phyloP scores from a whole-genome alignment of 1,140 invertebrate species.

The Meloidogyne chitwoodi region DNA sequence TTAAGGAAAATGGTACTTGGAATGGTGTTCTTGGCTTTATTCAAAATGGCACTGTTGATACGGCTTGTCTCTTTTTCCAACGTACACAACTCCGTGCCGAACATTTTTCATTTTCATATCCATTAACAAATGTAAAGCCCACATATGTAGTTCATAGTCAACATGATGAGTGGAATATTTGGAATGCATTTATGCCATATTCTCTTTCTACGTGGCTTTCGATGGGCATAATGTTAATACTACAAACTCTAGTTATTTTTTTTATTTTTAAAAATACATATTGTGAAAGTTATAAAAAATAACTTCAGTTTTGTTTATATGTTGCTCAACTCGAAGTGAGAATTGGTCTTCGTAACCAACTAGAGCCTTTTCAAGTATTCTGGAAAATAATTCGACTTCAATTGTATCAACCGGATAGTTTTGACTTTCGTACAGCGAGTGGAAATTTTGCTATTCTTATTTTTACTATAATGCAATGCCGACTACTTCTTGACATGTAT shows the following conservation, averaged over 20 bases:
- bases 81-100: constrained; percentile 26
- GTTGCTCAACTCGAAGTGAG: constrained; percentile 26
- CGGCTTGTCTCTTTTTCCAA: constrained; percentile 35
- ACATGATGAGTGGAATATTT: constrained; percentile 25
- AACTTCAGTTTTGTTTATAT: constrained; percentile 23
- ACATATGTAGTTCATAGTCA: constrained; percentile 26
- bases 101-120: constrained; percentile 37
- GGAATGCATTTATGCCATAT: constrained; percentile 44
- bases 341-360: constrained; percentile 1
- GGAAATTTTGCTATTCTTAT: constrained; percentile 19
- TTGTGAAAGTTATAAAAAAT: no score
- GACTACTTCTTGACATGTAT: constrained; percentile 36
- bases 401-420: constrained; percentile 37
- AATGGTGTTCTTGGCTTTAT: constrained; percentile 35
- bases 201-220: constrained; percentile 29
- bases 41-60: constrained; percentile 34
- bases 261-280: no score
- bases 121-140: constrained; percentile 32
- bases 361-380: constrained; percentile 31
- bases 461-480: constrained; percentile 31
- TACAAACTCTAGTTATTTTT: constrained; percentile 21
- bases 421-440: constrained; percentile 31
- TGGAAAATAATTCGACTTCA: constrained; percentile 40
- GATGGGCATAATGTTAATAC: constrained; percentile 28
- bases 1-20: constrained; percentile 25